A percentile compares a stretch with the other conserved stretches of the same genome.
Evolutionary conservation across 1,140 invertebrate species (phyloP).

Genomic region (Aphelinus certus): DNA sequence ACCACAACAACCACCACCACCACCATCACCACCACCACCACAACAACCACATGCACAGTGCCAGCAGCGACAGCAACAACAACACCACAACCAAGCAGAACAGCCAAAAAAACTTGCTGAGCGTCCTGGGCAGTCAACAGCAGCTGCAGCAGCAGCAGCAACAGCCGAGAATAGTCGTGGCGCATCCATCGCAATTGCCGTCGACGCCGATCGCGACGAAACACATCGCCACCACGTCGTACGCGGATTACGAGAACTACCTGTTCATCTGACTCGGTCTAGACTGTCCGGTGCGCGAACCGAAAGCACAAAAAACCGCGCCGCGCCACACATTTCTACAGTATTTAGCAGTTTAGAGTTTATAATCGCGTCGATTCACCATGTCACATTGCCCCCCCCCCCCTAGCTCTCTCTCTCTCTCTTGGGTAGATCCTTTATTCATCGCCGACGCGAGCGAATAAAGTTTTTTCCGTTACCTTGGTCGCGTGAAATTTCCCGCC

Average conservation of each 20-base stretch:
- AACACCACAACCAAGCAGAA: slow-evolving; percentile 40
- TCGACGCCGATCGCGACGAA: slow-evolving; percentile 61
- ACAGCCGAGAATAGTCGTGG: slow-evolving; percentile 49
- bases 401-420: too few relatives aligned
- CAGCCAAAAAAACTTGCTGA: slow-evolving; percentile 40
- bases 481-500: too few relatives aligned
- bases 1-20: slow-evolving; percentile 33
- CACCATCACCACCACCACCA: slow-evolving; percentile 31
- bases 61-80: slow-evolving; percentile 38
- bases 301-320: too few relatives aligned
- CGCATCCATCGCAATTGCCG: slow-evolving; percentile 53
- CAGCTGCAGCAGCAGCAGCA: slow-evolving; percentile 35
- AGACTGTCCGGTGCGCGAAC: too few relatives aligned
- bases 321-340: too few relatives aligned
- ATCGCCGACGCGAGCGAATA: too few relatives aligned
- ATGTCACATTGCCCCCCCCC: too few relatives aligned
- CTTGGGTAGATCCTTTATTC: too few relatives aligned
- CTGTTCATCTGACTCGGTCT: slow-evolving; percentile 65
- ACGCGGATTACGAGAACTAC: slow-evolving; percentile 72
- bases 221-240: slow-evolving; percentile 59
- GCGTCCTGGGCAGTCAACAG: slow-evolving; percentile 40
- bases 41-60: slow-evolving; percentile 10
- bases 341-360: too few relatives aligned
- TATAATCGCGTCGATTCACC: too few relatives aligned
- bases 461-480: slow-evolving; percentile 8